Evolutionary conservation across 2,888 invertebrate genomes (phyloP), one percentile per base, ranked within the genome.

Genomic region (Eupithecia exiguata): DNA sequence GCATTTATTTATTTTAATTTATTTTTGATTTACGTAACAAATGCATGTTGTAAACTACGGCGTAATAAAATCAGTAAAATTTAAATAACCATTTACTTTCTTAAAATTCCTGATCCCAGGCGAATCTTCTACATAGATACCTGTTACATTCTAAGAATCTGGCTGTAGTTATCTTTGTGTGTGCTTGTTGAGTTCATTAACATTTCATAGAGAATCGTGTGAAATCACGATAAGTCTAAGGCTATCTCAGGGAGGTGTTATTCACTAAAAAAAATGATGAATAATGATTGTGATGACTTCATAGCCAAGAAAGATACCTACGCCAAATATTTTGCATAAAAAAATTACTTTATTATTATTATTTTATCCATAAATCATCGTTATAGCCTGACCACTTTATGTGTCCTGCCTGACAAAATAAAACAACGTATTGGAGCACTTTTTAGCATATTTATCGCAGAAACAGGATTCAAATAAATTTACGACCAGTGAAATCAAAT

Each of bases 1-100:
- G 82, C 83, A 86, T 85, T 87, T 85, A 88, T 87, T 84, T 82
- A 84, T 81, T 80, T 81, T 78, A 70, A 82, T 77, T 82, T 80
- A 78, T 79, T 76, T 61, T 76, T 21, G 73, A 70, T 81, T 76
- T 46, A 73, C 36, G 68, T 70, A 71, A 63, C 38, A 40, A 38
- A 14, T 66, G 16, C 40, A 25, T 66, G 14, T 63, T 14, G 61
- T 12, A 38, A 65, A 61, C 40, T 46, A 71, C 74, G 58, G 77
- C 43, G 69, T 69, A 75, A 74, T 71, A 74, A 70, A 74, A 69
- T 69, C 21, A 0, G n/a, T 66, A 61, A 71, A 74, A 66, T 7
- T 69, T 46, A 62, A 18, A 14, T 36, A 35, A 35, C 16, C 5
- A 18, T 46, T 71, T 46, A 5, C n/a, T 58, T 36, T 58, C 36